These are phyloP conservation scores for Yponomeuta sedellus DNA, from an alignment of 2,888 invertebrate species.

Conservation along the genomic window DNA sequence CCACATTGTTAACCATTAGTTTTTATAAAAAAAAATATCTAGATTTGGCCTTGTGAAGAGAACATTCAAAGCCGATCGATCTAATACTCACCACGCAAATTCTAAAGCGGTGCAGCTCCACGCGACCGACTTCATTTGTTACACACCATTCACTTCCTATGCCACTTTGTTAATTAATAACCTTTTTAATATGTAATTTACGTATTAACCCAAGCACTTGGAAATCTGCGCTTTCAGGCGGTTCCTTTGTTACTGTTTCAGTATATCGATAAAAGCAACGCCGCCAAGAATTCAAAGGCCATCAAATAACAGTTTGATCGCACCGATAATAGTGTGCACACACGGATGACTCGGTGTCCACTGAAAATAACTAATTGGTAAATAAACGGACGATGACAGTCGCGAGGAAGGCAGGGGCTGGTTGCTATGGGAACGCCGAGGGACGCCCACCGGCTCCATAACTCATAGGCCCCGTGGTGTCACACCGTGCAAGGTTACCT, in stretches of 20 bases:
- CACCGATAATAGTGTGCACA: background rate
- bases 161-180: slow-evolving; percentile 24
- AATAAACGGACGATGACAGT: slow-evolving; percentile 46
- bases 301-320: background rate
- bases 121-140: slow-evolving; percentile 12
- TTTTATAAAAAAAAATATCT: too few relatives aligned
- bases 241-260: background rate
- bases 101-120: background rate
- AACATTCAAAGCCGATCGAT: slow-evolving; percentile 9
- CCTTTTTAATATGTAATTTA: slow-evolving; percentile 21
- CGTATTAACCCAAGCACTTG: background rate
- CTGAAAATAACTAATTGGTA: slow-evolving; percentile 45
- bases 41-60: background rate
- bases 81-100: slow-evolving; percentile 2
- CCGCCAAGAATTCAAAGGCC: background rate
- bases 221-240: background rate
- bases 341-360: slow-evolving; percentile 31
- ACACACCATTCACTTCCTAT: slow-evolving; percentile 11
- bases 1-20: too few relatives aligned
- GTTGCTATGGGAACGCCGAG: slow-evolving; percentile 49
- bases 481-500: slow-evolving; percentile 43
- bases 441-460: slow-evolving; percentile 49
- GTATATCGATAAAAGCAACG: background rate
- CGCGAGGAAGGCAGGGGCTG: slow-evolving; percentile 26
- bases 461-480: slow-evolving; percentile 33